Conservation (phyloP, 2,888 invertebrate species). For the Tetheella fluctuosa region DNA sequence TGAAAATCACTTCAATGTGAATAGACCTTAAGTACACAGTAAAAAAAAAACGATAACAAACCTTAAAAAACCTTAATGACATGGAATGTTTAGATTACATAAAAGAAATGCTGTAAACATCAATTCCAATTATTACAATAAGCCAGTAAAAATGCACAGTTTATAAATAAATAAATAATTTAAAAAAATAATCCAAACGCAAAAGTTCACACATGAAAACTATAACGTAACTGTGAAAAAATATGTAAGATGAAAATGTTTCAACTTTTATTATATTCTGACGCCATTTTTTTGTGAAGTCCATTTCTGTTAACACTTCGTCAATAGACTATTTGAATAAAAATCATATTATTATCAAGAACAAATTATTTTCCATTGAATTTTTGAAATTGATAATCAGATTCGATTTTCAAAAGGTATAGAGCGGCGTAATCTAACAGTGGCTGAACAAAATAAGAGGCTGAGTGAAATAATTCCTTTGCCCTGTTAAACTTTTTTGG, state of each 20-base stretch:
- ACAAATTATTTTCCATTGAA: not conserved
- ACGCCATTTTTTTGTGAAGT: constrained; percentile 35
- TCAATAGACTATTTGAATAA: not conserved
- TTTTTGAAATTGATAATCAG: not conserved
- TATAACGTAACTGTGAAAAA: constrained; percentile 21
- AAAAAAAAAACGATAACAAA: constrained; percentile 52
- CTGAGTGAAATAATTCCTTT: not conserved
- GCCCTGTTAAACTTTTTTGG: not conserved
- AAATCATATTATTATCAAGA: not conserved
- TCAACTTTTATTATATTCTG: constrained; percentile 33
- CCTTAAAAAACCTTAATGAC: constrained; percentile 44
- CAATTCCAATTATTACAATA: constrained; percentile 28
- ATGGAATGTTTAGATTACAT: constrained; percentile 56
- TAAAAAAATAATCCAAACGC: constrained; percentile 12
- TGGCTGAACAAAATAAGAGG: not conserved
- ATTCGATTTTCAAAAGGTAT: not conserved
- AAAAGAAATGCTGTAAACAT: constrained; percentile 23
- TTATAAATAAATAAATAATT: constrained; percentile 16
- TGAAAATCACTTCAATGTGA: constrained; percentile 9
- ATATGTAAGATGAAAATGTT: constrained; percentile 38
- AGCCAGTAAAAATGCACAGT: constrained; percentile 15
- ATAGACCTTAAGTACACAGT: constrained; percentile 33
- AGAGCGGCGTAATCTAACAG: not conserved
- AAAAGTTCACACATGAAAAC: constrained; percentile 12
- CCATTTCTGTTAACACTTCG: constrained; percentile 23